Evolutionary conservation across 2,113 vertebrate genomes (phyloP), one percentile per base, ranked within the genome.

Genomic region (Myocastor coypus): DNA sequence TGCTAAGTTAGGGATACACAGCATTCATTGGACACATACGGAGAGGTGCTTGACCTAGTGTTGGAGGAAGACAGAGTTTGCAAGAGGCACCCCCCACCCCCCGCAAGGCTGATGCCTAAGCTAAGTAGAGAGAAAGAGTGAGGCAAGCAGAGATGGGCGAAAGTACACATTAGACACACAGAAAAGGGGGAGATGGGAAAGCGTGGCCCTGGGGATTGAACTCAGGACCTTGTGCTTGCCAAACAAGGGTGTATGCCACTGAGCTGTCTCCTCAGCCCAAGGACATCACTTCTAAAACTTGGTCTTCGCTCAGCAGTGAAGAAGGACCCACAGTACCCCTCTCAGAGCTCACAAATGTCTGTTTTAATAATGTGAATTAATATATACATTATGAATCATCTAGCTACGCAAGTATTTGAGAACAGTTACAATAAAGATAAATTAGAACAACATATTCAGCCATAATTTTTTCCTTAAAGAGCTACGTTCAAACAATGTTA

Each of bases 51-150:
- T 89, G 10, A 12, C 4, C 40, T 83, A 6, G 30, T 42, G 11
- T 24, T 50, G 19, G 22, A 55, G 34, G 3, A 52, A 57, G 4
- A 1, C 0, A 3, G n/a, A 0, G 24, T 1, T 40, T 22, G 7
- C 24, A 78, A 17, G 24, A 37, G 73, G 26, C 2, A 20, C n/a
- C 7, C 19, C 4, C 24, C 2, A 20, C n/a, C 7, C 19, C 4
- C 24, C 71, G 37, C 13, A 75, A 75, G 75, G 22, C n/a, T 40
- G 61, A 80, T 34, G 32, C 17, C 71, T 12, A 84, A 68, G 46
- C 13, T 37, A 52, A 84, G 55, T 63, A 69, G 57, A 75, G 81
- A 81, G 22, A 20, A 11, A 32, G 4, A 22, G 12, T 8, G 28
- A 83, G 50, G 63, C 86, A 55, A 52, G 22, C 30, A 42, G 42